Evolutionary conservation across 2,888 invertebrate genomes (phyloP), one percentile per base, ranked within the genome.

Genomic region (Cotesia congregata): DNA sequence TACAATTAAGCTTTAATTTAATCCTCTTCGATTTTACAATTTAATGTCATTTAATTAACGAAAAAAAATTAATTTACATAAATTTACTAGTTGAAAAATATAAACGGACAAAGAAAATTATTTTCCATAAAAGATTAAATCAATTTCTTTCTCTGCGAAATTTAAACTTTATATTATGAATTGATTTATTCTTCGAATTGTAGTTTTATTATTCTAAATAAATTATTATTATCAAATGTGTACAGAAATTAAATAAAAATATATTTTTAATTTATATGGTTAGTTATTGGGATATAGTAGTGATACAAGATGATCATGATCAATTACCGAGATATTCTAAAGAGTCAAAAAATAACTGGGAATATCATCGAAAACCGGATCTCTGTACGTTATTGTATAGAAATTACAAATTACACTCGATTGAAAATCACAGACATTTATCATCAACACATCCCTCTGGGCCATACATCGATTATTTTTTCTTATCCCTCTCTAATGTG

Each of bases 221-320:
- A 30, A 30, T 30, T 30, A 30, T 30, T 30, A 1, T 30, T 30
- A 30, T 30, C 30, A 72, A 77, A 78, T 78, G 3, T 61, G 12
- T 61, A 80, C 79, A 77, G 78, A 76, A 67, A 77, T 72, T 72
- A 83, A 83, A 84, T 83, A 84, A 78, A 83, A 83, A 84, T 83
- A 84, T 78, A 83, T 83, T 85, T 83, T 83, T 85, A 84, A 85
- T 85, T 82, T 80, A 67, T 76, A 74, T 70, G 3, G 30, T 30
- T 30, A 30, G 3, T 30, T 30, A 30, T 3, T 30, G 30, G 30
- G 2, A 30, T 30, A 7, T 62, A 4, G 39, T n/a, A 50, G 50
- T 50, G 38, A 67, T n/a, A 50, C 50, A 59, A 41, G 30, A 0
- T 30, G 30, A 30, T 30, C 3, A 59, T 67, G 50, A 67, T 73